Base-by-base conservation (phyloP, 2,888 invertebrate species). In the Caenorhabditis angaria region DNA sequence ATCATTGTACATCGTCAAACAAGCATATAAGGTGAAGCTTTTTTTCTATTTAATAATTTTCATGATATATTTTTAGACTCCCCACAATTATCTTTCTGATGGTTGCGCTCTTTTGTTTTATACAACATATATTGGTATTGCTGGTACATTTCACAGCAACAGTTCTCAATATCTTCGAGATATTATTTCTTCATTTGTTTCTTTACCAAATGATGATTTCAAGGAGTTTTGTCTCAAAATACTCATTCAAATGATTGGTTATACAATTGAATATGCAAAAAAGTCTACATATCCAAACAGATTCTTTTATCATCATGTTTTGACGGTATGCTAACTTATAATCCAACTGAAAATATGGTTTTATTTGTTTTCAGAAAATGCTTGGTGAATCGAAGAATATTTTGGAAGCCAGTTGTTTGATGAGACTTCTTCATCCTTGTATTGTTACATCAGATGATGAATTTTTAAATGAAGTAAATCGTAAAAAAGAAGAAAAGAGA, bases 31-130 rank as follows among this genome's bases (percentile, higher is more conserved):
- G 25, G 70, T 75, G 48, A 53, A 35, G 53, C 54, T 51, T 12
- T 56, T 22, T 24, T 51, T 53, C 10, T 14, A 53, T 53, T 8
- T 1, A 28, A 62, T 54, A 27, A 27, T 12, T 25, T n/a, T n/a
- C n/a, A n/a, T n/a, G n/a, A n/a, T n/a, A n/a, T 8, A 14, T 28
- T 61, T 61, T 28, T 14, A 62, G 58, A 70, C 65, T n/a, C 65
- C 67, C 6, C 74, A 75, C 48, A 69, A 65, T 28, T 63, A 68
- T 24, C 61, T 80, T 22, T 61, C 63, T 10, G 88, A 90, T 61
- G 96, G 96, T 5, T 93, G 94, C 88, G 94, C 94, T 0, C 92
- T 92, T 81, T 90, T 97, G 25, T 90, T 97, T 65, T 96, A 94
- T 89, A 94, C 96, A 90, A 93, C 94, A 65, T 88, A 95, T 53